A percentile compares a stretch with the other conserved stretches of the same genome.
Evolutionary conservation across 2,113 vertebrate species (phyloP).

Genomic region (Cavia aperea): DNA sequence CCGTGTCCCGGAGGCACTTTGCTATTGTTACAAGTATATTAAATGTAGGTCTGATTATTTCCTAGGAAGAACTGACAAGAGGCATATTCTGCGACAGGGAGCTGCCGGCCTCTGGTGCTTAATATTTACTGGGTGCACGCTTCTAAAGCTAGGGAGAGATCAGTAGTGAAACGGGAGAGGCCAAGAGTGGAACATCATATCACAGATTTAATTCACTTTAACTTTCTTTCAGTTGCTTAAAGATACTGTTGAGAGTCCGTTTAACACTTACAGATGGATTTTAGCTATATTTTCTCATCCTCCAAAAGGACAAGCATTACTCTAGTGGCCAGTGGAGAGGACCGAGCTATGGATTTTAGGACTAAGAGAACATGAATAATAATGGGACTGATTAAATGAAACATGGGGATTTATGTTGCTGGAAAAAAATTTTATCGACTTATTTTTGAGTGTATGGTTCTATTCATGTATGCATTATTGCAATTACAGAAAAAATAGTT

Average conservation of each 20-base stretch:
- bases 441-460: neutral
- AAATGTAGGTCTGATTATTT: constrained; percentile 57
- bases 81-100: constrained; percentile 23
- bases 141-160: neutral
- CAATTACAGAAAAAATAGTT: neutral
- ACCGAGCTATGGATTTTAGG: neutral
- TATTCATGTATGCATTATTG: neutral
- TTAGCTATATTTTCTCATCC: neutral
- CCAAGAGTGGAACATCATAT: neutral
- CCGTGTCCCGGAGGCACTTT: constrained; percentile 18
- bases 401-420: neutral
- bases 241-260: neutral
- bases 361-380: neutral
- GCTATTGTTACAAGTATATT: constrained; percentile 49
- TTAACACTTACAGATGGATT: neutral
- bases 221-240: neutral
- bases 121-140: neutral
- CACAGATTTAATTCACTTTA: neutral
- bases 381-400: neutral
- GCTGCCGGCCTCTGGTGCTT: neutral
- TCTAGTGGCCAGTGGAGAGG: neutral
- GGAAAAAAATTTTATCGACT: neutral
- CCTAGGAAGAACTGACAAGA: constrained; percentile 47
- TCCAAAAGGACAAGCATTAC: neutral
- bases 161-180: neutral